Conservation (phyloP, 2,888 invertebrate species). For the Yponomeuta sedellus region DNA sequence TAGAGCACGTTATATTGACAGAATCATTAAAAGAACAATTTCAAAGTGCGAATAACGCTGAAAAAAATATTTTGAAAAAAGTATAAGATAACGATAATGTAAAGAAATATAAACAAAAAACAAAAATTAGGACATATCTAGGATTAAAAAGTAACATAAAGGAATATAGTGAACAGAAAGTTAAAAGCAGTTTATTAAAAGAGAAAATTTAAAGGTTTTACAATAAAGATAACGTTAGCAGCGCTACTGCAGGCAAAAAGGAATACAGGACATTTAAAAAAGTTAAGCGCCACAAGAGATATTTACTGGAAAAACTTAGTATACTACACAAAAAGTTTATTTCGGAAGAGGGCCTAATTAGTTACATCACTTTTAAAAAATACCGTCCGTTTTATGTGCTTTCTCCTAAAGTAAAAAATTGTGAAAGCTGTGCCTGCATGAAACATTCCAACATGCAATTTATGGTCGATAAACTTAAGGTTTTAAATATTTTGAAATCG, state of each 20-base stretch:
- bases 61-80: slow-evolving; percentile 14
- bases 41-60: slow-evolving; percentile 14
- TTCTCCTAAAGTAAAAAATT: slow-evolving; percentile 1
- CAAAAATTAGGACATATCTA: slow-evolving; percentile 14
- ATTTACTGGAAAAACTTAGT: slow-evolving; percentile 6
- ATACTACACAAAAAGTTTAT: slow-evolving; percentile 11
- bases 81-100: slow-evolving; percentile 11
- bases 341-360: background rate
- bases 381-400: slow-evolving; percentile 14
- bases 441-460: slow-evolving; percentile 10
- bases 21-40: slow-evolving; percentile 13
- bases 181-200: slow-evolving; percentile 12
- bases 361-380: slow-evolving; percentile 12
- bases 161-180: slow-evolving; percentile 13
- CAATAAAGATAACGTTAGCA: slow-evolving; percentile 17
- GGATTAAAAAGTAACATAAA: slow-evolving; percentile 19
- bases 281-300: slow-evolving; percentile 16
- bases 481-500: no score
- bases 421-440: background rate
- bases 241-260: slow-evolving; percentile 19
- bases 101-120: slow-evolving; percentile 17
- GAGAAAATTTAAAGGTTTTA: slow-evolving; percentile 18
- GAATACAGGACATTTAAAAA: slow-evolving; percentile 17
- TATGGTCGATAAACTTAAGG: background rate
- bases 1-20: slow-evolving; percentile 14